These are phyloP conservation scores for Mormyrus hasselquistii DNA, from an alignment of 2,797 vertebrate species.

Conservation along the genomic window DNA sequence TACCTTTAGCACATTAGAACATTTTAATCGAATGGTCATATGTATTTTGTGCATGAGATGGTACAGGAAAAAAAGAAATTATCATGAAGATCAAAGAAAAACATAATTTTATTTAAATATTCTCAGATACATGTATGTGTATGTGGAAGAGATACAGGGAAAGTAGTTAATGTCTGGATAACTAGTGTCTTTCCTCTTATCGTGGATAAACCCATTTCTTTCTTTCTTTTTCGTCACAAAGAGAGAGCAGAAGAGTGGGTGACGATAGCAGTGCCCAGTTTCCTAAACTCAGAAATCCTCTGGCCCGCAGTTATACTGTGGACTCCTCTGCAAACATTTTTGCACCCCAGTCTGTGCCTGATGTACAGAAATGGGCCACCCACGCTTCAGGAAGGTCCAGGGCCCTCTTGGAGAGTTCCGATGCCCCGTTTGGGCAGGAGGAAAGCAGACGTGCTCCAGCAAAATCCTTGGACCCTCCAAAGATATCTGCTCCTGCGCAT, in stretches of 20 bases:
- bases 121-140: not conserved
- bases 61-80: not conserved
- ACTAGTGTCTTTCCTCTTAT: not conserved
- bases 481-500: conserved; percentile 32
- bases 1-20: not conserved
- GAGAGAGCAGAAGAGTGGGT: conserved; percentile 43
- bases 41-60: not conserved
- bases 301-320: conserved; percentile 45
- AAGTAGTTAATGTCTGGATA: not conserved
- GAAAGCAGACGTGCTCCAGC: not conserved
- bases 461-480: not conserved
- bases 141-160: not conserved
- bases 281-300: conserved; percentile 47
- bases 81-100: not conserved
- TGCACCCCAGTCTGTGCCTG: not conserved
- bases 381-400: not conserved
- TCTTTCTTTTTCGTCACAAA: conserved; percentile 37
- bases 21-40: not conserved
- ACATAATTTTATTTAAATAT: not conserved
- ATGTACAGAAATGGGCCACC: not conserved
- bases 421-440: not conserved
- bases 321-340: conserved; percentile 38
- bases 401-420: not conserved
- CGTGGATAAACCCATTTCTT: not conserved
- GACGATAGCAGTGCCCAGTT: conserved; percentile 24